Base-by-base conservation (phyloP, 2,797 vertebrate genomes). In the Spinus pinus region DNA sequence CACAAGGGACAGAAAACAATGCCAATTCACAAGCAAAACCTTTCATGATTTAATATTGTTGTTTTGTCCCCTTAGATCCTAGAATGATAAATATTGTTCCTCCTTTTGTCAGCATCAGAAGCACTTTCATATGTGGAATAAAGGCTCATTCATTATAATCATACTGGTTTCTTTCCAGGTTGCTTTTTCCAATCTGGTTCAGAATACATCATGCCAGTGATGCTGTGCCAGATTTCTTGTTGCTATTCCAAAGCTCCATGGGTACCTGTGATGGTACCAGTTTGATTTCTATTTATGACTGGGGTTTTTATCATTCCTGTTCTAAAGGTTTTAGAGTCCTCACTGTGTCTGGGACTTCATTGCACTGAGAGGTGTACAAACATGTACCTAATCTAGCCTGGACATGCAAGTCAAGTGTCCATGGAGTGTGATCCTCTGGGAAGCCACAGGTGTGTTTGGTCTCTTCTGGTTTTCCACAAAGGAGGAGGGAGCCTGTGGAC, bases 51-150 rank as follows among this genome's bases (percentile, higher is more conserved):
- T 93, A 94, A 95, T 95, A 92, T 90, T 88, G 84, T 93, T 95
- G 72, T 66, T 95, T 91, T 93, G 87, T 95, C 91, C 95, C 91
- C 46, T 84, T 88, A 5, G 67, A 97, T 94, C 88, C 89, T 82
- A 67, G 77, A 88, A 88, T 95, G 95, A 97, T 97, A 96, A 97
- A 96, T 97, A 92, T 94, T 92, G 53, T 86, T 91, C 77, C 64
- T 93, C 69, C 82, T 94, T 94, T 82, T 97, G 93, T 96, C 94
- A 93, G 61, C 39, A 84, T 84, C 69, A 73, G 84, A 96, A 93
- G 67, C 58, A 81, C 77, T 95, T 97, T 93, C 85, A 51, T 87
- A 88, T 81, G 78, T 94, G 88, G 73, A 90, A 93, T 93, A 95
- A 93, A 93, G 78, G 35, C 87, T 91, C 91, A 65, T 96, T 93